These are phyloP conservation scores for Nyctalus aviator DNA, from an alignment of 2,797 vertebrate species.

Conservation along the genomic window DNA sequence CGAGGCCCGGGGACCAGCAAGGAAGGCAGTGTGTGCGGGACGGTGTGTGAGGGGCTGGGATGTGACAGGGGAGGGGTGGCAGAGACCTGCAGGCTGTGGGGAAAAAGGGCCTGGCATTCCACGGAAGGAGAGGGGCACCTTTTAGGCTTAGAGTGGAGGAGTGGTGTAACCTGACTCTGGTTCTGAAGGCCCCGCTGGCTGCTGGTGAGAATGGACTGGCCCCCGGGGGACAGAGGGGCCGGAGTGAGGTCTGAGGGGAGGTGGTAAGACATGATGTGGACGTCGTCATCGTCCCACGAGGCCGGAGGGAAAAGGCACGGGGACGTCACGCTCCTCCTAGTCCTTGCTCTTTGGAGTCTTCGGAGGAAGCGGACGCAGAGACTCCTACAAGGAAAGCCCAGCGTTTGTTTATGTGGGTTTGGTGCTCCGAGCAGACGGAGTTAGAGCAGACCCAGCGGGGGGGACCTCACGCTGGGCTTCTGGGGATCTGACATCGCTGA, in stretches of 20 bases:
- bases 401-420: constrained; percentile 65
- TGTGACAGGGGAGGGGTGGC: neutral
- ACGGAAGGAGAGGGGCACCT: neutral
- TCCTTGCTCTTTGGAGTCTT: constrained; percentile 10
- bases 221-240: too few species aligned
- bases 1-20: neutral
- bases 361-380: constrained; percentile 32
- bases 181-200: neutral
- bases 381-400: neutral
- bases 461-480: constrained; percentile 59
- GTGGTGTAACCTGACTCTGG: neutral
- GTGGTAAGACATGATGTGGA: too few species aligned
- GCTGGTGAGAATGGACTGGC: too few species aligned
- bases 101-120: neutral
- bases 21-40: neutral
- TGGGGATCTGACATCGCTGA: constrained; percentile 60
- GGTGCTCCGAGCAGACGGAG: neutral
- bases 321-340: neutral
- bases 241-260: too few species aligned
- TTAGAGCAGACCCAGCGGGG: constrained; percentile 58
- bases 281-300: too few species aligned
- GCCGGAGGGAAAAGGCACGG: neutral
- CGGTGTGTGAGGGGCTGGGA: neutral
- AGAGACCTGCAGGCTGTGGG: neutral
- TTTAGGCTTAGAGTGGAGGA: neutral